Evolutionary conservation across 2,113 vertebrate species (phyloP), one percentile per base, ranked within the genome.

Genomic region (Podiceps cristatus): DNA sequence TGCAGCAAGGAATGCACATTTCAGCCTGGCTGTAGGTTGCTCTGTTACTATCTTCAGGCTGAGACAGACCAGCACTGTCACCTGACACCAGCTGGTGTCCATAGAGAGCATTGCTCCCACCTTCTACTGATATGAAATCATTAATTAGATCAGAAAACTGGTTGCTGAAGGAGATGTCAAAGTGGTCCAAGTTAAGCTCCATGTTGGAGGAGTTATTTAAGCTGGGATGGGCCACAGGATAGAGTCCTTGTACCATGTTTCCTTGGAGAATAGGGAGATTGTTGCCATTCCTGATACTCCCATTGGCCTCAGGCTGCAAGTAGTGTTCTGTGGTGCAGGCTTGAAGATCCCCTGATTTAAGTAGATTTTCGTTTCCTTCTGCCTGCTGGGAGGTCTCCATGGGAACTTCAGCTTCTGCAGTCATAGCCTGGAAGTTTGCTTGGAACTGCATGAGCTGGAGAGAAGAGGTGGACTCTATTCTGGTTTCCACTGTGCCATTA

Each of bases 81-180:
- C 99, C 76, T 0, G 99, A 97, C 97, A 99, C 99, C 80, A 99
- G 98, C 98, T 99, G 99, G 97, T 99, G 99, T 67, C 99, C 98
- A 10, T 99, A 99, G 28, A 99, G 98, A 64, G 99, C 85, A n/a
- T 99, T 97, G 80, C 98, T 97, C 76, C 99, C 99, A 78, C 99
- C 99, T 86, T 99, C 99, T 93, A 99, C 99, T 0, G 99, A 99
- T 98, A 99, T 99, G 98, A 99, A 99, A 97, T 99, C 99, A 4
- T 99, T 99, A 91, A 99, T 99, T 97, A 99, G 99, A 98, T 99
- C 99, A 23, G 99, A 99, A 97, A 99, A 99, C 98, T 99, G 99
- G 98, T 99, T 99, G 96, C 99, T 99, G 96, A 99, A 99, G 96
- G 99, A 99, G 98, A 99, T 99, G 97, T 99, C 99, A 64, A 99